Percentiles rank a stretch among this genome's conserved stretches.
These are phyloP conservation scores for Pteropus rufus DNA, from an alignment of 2,797 vertebrate species.

Conservation along the genomic window DNA sequence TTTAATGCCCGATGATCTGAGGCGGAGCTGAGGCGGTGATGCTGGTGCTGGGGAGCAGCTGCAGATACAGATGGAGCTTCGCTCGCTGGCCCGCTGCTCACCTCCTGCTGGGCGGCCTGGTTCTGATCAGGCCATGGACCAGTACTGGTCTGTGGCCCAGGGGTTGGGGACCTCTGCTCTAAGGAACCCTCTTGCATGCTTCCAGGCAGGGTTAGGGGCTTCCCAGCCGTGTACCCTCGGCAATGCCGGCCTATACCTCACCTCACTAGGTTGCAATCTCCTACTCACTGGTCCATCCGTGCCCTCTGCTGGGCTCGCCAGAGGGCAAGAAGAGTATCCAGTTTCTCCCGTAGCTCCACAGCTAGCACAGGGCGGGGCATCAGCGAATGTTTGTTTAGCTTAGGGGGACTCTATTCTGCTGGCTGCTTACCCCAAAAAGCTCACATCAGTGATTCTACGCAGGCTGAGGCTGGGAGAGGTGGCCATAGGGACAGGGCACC, in stretches of 20 bases:
- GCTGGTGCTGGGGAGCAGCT: no score
- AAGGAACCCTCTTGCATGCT: not conserved
- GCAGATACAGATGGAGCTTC: no score
- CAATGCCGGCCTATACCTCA: not conserved
- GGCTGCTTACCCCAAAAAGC: not conserved
- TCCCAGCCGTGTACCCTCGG: not conserved
- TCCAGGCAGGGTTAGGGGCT: not conserved
- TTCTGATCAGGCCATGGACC: no score
- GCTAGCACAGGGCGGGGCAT: not conserved
- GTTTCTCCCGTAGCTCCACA: not conserved
- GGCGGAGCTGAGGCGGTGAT: no score
- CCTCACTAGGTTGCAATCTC: not conserved
- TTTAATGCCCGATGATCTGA: no score
- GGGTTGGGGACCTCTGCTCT: not conserved
- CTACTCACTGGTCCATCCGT: not conserved
- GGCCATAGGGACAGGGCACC: not conserved
- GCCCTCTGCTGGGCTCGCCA: not conserved
- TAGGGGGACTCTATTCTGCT: not conserved
- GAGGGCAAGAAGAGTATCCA: not conserved
- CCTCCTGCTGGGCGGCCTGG: no score
- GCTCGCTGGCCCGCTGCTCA: no score
- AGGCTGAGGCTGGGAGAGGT: not conserved
- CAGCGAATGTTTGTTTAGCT: not conserved
- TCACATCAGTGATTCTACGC: not conserved
- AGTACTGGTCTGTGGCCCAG: no score